Percentiles rank a stretch among this genome's conserved stretches.
Evolutionary conservation across 2,888 invertebrate species (phyloP).

Genomic region (Drosophila melanocephala): DNA sequence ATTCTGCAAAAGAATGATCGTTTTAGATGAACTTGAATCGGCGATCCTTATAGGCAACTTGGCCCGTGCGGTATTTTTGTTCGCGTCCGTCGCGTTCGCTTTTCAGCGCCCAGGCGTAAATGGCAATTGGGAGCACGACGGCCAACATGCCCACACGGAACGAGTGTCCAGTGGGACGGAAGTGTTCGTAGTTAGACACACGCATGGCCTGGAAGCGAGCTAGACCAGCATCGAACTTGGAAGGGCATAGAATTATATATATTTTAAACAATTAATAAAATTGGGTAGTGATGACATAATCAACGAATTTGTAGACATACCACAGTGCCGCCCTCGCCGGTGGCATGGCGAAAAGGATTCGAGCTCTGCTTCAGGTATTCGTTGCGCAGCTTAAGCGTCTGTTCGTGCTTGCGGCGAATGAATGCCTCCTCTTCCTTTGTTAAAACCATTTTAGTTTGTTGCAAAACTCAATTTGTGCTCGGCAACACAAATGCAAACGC

Average conservation of each 20-base stretch:
- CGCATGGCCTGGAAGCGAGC: slow-evolving; percentile 91
- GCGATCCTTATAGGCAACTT: slow-evolving; percentile 91
- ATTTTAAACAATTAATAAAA: slow-evolving; percentile 4
- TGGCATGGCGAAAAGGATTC: slow-evolving; percentile 90
- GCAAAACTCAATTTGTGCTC: slow-evolving; percentile 18
- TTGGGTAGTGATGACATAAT: slow-evolving; percentile 84
- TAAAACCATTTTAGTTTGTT: slow-evolving; percentile 56
- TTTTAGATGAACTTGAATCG: slow-evolving; percentile 88
- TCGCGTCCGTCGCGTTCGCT: slow-evolving; percentile 87
- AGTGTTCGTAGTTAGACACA: slow-evolving; percentile 88
- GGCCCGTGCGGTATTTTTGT: slow-evolving; percentile 88
- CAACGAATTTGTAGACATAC: slow-evolving; percentile 87
- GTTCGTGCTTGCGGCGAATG: slow-evolving; percentile 81
- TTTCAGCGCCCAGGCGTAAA: slow-evolving; percentile 87
- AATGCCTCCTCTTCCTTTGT: slow-evolving; percentile 77
- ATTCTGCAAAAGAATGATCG: slow-evolving; percentile 40
- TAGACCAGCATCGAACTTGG: slow-evolving; percentile 94
- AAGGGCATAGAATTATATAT: slow-evolving; percentile 67
- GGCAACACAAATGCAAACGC: slow-evolving; percentile 35
- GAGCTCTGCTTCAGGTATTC: slow-evolving; percentile 90
- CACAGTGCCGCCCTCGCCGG: slow-evolving; percentile 89
- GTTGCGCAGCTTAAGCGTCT: slow-evolving; percentile 86
- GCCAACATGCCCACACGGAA: slow-evolving; percentile 86
- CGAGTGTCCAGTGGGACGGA: slow-evolving; percentile 88
- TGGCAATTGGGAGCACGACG: slow-evolving; percentile 87